Conservation (phyloP, 1,140 invertebrate genomes). For the Palaemon carinicauda region DNA sequence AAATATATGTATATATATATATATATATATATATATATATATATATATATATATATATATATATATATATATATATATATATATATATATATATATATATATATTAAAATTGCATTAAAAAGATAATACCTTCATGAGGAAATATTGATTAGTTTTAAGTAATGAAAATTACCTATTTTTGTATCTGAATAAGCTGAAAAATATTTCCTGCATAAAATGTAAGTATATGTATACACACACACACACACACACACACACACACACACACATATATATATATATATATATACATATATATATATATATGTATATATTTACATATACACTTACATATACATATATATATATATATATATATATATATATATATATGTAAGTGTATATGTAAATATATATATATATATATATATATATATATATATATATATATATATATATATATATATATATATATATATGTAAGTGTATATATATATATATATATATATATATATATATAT, state of each 20-base stretch:
- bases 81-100: conserved; percentile 2
- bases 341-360: conserved; percentile 1
- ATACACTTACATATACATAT: not conserved
- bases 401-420: not conserved
- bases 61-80: conserved; percentile 2
- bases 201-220: no score
- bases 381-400: not conserved
- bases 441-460: conserved; percentile 34
- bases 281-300: not conserved
- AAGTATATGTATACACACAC: not conserved
- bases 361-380: not conserved
- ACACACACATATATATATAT: not conserved
- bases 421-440: conserved; percentile 4
- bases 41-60: conserved; percentile 2
- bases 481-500: conserved; percentile 33
- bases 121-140: no score
- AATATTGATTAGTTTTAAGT: no score
- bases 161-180: no score
- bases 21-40: conserved; percentile 2
- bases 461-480: conserved; percentile 26
- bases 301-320: not conserved
- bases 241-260: not conserved
- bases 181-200: no score
- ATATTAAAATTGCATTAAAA: no score
- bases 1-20: not conserved